These are phyloP conservation scores for Dreissena polymorpha DNA, from an alignment of 1,140 invertebrate genomes.

Conservation along the genomic window DNA sequence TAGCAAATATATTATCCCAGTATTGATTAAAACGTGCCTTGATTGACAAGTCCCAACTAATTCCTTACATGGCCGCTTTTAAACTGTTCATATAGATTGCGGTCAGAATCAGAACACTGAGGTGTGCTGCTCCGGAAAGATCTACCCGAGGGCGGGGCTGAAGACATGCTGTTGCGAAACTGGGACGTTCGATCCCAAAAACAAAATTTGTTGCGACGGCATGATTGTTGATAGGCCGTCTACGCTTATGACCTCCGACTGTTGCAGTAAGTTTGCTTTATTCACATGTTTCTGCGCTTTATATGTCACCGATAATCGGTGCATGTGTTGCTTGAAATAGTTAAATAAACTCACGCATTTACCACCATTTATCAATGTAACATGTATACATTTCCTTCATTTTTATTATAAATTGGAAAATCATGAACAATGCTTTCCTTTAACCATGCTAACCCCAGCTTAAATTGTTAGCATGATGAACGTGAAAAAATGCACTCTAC, in stretches of 20 bases:
- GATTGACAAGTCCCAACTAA: too few species aligned
- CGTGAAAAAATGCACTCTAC: too few species aligned
- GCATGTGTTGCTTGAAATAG: background rate
- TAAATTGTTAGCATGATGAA: too few species aligned
- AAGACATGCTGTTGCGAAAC: conserved; percentile 31
- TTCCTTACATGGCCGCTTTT: too few species aligned
- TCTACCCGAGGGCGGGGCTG: conserved; percentile 8
- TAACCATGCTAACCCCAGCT: too few species aligned
- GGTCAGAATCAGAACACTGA: conserved; percentile 15
- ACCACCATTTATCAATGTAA: background rate
- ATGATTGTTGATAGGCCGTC: conserved; percentile 4
- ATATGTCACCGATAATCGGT: background rate
- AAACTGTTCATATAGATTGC: conserved; percentile 3
- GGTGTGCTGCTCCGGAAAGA: conserved; percentile 26
- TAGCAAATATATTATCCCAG: too few species aligned
- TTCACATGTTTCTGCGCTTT: background rate
- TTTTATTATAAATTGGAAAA: too few species aligned
- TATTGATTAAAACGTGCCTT: too few species aligned
- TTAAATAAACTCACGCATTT: background rate
- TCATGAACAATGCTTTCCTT: too few species aligned
- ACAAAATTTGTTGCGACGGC: conserved; percentile 32
- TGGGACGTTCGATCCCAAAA: conserved; percentile 34
- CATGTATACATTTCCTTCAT: background rate
- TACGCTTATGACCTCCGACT: conserved; percentile 2
- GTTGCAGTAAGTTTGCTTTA: conserved; percentile 37